phyloP scores from a whole-genome alignment of 2,888 invertebrate species.

The Mongoloraphidia duomilia region DNA sequence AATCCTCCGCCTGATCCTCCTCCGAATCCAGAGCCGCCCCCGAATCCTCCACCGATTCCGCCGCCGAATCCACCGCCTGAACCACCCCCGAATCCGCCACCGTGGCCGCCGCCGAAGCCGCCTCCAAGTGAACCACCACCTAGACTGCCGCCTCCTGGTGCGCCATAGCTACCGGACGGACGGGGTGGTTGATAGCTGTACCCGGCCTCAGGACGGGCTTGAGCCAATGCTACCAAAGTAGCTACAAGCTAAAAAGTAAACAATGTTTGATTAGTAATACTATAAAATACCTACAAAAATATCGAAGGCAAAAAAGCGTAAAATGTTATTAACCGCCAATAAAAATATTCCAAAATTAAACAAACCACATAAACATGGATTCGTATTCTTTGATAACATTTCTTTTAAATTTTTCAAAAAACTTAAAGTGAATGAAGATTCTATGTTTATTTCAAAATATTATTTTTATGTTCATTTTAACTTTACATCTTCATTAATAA shows the following conservation, averaged over 20 bases:
- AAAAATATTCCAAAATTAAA: no score
- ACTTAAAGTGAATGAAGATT: no score
- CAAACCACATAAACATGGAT: no score
- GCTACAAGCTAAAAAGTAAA: conserved; percentile 21
- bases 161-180: conserved; percentile 28
- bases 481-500: no score
- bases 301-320: no score
- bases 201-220: conserved; percentile 45
- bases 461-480: no score
- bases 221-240: conserved; percentile 36
- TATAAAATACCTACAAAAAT: no score
- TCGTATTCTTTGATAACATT: no score
- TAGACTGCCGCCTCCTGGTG: conserved; percentile 28
- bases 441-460: no score
- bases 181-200: conserved; percentile 37
- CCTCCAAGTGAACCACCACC: conserved; percentile 17
- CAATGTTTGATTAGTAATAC: neutral
- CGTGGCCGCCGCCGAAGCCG: conserved; percentile 15
- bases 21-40: conserved; percentile 22
- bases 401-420: no score
- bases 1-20: conserved; percentile 26
- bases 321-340: no score
- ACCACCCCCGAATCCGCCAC: conserved; percentile 20
- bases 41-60: conserved; percentile 15
- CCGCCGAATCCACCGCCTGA: conserved; percentile 17